phyloP scores from a whole-genome alignment of 2,888 invertebrate genomes.

The Hirtodrosophila cameraria region DNA sequence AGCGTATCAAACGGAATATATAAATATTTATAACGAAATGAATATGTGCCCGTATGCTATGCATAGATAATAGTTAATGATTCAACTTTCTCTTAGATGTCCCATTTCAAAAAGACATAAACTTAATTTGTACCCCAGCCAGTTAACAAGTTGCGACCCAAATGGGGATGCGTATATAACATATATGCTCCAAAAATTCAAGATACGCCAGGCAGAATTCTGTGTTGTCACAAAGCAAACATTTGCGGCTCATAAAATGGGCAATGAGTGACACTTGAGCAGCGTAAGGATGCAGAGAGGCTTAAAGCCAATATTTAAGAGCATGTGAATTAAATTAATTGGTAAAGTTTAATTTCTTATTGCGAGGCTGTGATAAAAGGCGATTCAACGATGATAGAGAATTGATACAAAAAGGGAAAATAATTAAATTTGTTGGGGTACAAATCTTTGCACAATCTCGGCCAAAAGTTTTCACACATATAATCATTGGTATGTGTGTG shows the following conservation, averaged over 20 bases:
- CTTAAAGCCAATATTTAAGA: slow-evolving; percentile 41
- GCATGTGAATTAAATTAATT: slow-evolving; percentile 73
- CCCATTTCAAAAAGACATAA: slow-evolving; percentile 29
- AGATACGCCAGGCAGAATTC: slow-evolving; percentile 6
- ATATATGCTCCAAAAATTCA: slow-evolving; percentile 4
- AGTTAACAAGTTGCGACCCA: slow-evolving; percentile 3
- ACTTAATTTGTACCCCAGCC: slow-evolving; percentile 27
- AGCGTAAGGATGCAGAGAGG: not conserved
- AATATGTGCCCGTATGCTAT: slow-evolving; percentile 5
- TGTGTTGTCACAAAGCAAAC: slow-evolving; percentile 28
- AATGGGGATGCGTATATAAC: not conserved
- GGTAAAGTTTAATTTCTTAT: slow-evolving; percentile 68
- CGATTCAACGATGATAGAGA: slow-evolving; percentile 13
- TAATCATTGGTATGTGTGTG: slow-evolving; percentile 1
- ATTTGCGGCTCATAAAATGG: slow-evolving; percentile 16
- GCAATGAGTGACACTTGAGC: slow-evolving; percentile 3
- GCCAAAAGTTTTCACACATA: slow-evolving; percentile 47
- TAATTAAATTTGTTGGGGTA: slow-evolving; percentile 57
- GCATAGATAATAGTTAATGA: too few species aligned
- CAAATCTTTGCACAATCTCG: slow-evolving; percentile 56
- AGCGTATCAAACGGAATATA: not conserved
- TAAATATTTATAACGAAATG: slow-evolving; percentile 23
- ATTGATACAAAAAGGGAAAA: slow-evolving; percentile 43
- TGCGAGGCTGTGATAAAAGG: slow-evolving; percentile 22
- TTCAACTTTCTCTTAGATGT: slow-evolving; percentile 7